Percentiles rank a stretch among this genome's conserved stretches.
Evolutionary conservation across 2,888 invertebrate genomes (phyloP).

Genomic region (Orthonevra nobilis): DNA sequence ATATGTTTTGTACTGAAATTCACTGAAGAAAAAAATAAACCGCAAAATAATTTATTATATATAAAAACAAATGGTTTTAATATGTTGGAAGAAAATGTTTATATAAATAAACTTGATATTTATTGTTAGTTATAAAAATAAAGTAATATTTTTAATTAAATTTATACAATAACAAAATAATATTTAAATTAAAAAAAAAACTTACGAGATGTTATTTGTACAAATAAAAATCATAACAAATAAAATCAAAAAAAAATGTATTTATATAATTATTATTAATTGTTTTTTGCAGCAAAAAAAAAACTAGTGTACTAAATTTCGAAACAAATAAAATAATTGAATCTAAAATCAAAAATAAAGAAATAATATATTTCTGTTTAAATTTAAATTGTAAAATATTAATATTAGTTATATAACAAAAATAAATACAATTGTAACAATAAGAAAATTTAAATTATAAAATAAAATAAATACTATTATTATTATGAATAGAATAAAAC

Average conservation of each 20-base stretch:
- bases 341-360: conserved; percentile 23
- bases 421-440: conserved; percentile 41
- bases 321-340: neutral
- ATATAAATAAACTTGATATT: conserved; percentile 39
- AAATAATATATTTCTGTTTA: conserved; percentile 29
- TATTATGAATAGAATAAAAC: conserved; percentile 22
- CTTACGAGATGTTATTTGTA: conserved; percentile 48
- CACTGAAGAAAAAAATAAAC: conserved; percentile 9
- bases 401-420: conserved; percentile 14
- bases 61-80: too few species aligned
- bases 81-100: conserved; percentile 15
- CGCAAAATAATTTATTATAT: conserved; percentile 28
- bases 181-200: conserved; percentile 10
- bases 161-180: conserved; percentile 28
- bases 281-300: conserved; percentile 45
- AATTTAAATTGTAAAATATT: conserved; percentile 44
- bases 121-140: conserved; percentile 49
- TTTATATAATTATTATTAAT: conserved; percentile 27
- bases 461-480: conserved; percentile 53
- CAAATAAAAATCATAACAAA: conserved; percentile 31
- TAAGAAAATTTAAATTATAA: conserved; percentile 48
- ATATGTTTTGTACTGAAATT: conserved; percentile 62
- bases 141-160: conserved; percentile 24
- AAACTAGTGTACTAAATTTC: conserved; percentile 21
- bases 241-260: conserved; percentile 10